These are phyloP conservation scores for Gobiocypris rarus DNA, from an alignment of 2,113 vertebrate genomes.

Conservation along the genomic window DNA sequence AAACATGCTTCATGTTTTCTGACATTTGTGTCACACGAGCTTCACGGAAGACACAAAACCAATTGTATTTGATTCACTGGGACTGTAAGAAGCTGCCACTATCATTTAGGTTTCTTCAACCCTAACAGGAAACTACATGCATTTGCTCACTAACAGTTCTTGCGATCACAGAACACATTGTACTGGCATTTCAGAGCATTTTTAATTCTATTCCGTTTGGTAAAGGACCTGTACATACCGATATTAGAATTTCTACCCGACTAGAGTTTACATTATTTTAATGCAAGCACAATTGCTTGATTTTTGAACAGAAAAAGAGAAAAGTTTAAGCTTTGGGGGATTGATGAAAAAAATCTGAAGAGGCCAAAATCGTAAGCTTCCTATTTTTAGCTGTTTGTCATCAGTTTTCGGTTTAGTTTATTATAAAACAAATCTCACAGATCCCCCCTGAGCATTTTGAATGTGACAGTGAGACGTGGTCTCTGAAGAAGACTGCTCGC, in stretches of 20 bases:
- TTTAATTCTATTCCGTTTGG: slow-evolving; percentile 36
- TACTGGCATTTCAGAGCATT: slow-evolving; percentile 6
- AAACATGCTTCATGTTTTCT: slow-evolving; percentile 56
- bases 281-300: slow-evolving; percentile 92
- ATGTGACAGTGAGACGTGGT: slow-evolving; percentile 74
- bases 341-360: slow-evolving; percentile 52
- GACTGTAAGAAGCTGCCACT: slow-evolving; percentile 33
- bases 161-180: slow-evolving; percentile 16
- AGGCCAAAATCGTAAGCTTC: slow-evolving; percentile 61
- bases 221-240: slow-evolving; percentile 40
- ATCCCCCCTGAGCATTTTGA: slow-evolving; percentile 77
- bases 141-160: slow-evolving; percentile 38
- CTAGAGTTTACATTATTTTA: slow-evolving; percentile 85
- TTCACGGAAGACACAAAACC: slow-evolving; percentile 39
- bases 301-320: slow-evolving; percentile 66
- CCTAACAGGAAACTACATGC: slow-evolving; percentile 19
- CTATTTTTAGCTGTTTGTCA: slow-evolving; percentile 67
- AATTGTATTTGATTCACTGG: slow-evolving; percentile 41
- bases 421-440: slow-evolving; percentile 61
- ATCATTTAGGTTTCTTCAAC: slow-evolving; percentile 29
- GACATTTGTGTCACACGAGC: slow-evolving; percentile 46
- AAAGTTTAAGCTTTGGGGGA: slow-evolving; percentile 1
- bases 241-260: slow-evolving; percentile 74
- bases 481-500: slow-evolving; percentile 67
- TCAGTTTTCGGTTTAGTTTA: slow-evolving; percentile 79